Evolutionary conservation across 2,113 vertebrate species (phyloP), one percentile per base, ranked within the genome.

Genomic region (Lethenteron reissneri): DNA sequence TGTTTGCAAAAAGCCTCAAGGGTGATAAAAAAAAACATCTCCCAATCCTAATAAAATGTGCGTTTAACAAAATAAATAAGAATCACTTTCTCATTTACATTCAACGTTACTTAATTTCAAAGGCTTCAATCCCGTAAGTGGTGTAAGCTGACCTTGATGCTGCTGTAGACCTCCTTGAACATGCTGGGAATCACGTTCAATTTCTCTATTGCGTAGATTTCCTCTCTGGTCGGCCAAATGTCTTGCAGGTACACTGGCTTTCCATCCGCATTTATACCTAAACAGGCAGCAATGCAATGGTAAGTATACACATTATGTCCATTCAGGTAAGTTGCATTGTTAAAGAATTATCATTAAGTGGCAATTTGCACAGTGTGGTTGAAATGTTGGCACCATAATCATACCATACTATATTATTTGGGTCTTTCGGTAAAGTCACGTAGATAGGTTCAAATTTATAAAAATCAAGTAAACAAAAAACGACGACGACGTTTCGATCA

Each of bases 161-260:
- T 96, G 79, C 88, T 78, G 59, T 99, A 99, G 73, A 99, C 89
- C 70, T 99, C 91, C 80, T 89, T 94, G 78, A 99, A 99, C 92
- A 99, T 96, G 12, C 86, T 85, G 0, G 92, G 92, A 79, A 97
- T 94, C 72, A 99, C 94, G 59, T 84, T 88, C 1, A 81, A 78
- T 25, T 75, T 82, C 76, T 99, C 92, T 71, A 97, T 85, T 0
- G 77, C 84, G 76, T 96, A 91, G 78, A 96, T 95, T 77, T 97
- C 92, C 3, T 88, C 85, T 74, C 91, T 82, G 1, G 86, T 87
- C 21, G 94, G 94, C 94, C 94, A 99, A 78, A 99, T 87, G 57
- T 97, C 91, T 77, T 81, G 86, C 69, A 99, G 82, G 79, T 88
- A 99, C 56, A 99, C 76, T 58, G 82, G 78, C 70, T 80, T 86